phyloP scores from a whole-genome alignment of 2,797 vertebrate genomes.

The Aphelocoma californica region DNA sequence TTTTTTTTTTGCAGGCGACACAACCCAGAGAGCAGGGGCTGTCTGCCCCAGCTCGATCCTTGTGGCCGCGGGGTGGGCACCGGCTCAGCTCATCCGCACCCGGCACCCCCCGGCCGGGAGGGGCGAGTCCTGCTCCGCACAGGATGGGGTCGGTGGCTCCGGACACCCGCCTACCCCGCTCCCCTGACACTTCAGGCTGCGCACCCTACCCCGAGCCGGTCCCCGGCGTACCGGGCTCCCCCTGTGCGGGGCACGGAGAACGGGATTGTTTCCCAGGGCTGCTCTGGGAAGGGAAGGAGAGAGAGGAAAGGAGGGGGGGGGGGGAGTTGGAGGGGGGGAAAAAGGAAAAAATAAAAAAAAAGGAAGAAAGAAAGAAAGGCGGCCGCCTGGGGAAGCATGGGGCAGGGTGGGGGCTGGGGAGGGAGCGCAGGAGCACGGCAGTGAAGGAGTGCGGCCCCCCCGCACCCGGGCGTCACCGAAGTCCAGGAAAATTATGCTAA shows the following conservation, averaged over 20 bases:
- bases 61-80: slow-evolving; percentile 65
- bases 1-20: slow-evolving; percentile 75
- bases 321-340: neutral
- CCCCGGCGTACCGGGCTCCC: slow-evolving; percentile 74
- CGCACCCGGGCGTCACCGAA: slow-evolving; percentile 88
- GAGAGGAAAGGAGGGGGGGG: neutral
- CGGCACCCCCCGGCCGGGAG: neutral
- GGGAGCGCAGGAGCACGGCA: slow-evolving; percentile 60
- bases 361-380: slow-evolving; percentile 1
- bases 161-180: neutral
- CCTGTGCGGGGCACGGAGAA: slow-evolving; percentile 76
- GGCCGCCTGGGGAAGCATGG: slow-evolving; percentile 56
- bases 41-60: slow-evolving; percentile 75
- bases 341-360: neutral
- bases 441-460: slow-evolving; percentile 77
- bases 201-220: slow-evolving; percentile 66
- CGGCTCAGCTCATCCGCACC: slow-evolving; percentile 62
- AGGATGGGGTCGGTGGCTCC: slow-evolving; percentile 34
- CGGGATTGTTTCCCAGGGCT: slow-evolving; percentile 85
- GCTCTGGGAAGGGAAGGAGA: slow-evolving; percentile 74
- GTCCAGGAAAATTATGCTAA: slow-evolving; percentile 99
- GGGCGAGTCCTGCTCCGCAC: slow-evolving; percentile 8
- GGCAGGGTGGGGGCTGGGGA: slow-evolving; percentile 69
- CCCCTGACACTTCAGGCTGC: slow-evolving; percentile 43
- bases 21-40: slow-evolving; percentile 80